Evolutionary conservation across 2,797 vertebrate genomes (phyloP), one percentile per base, ranked within the genome.

Genomic region (Podarcis lilfordi): DNA sequence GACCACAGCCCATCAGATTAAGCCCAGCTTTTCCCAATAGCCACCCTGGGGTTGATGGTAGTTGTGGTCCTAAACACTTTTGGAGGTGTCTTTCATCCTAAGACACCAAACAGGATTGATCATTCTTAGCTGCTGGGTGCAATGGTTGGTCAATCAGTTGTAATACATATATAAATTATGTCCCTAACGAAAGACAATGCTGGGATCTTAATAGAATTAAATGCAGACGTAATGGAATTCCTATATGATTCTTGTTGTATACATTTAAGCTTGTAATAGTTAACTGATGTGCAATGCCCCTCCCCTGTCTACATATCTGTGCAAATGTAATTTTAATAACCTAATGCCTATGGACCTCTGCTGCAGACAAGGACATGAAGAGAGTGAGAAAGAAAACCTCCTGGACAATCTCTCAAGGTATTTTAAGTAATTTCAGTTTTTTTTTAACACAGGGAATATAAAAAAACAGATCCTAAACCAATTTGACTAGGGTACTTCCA

Each of bases 321-420:
- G 32, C 27, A 87, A 55, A 76, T 76, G 32, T 55, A 40, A 1
- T 76, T 91, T 68, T 87, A 92, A 91, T 55, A 71, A 86, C 27
- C 71, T 94, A 93, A 95, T 86, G 43, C 86, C 59, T 93, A 55
- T 92, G 91, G 83, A 89, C 88, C 92, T 95, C 84, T 89, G 75
- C 87, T 91, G 78, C 95, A 96, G 95, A 74, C 95, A 95, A 89
- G 94, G 59, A 90, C 89, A 94, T 86, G 94, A 95, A 90, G 92
- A 95, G 27, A 95, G 93, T 90, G 95, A 95, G 93, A 95, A 91
- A 17, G 78, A 96, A 29, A 91, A 93, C 89, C 61, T 91, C 27
- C 86, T 82, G 4, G 95, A 96, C 13, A 92, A 95, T 45, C 87
- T 90, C 25, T 92, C 95, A 89, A 96, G 95, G 95, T 96, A 96